Evolutionary conservation across 2,797 vertebrate species (phyloP).

Genomic region (Serranus cabrilla): DNA sequence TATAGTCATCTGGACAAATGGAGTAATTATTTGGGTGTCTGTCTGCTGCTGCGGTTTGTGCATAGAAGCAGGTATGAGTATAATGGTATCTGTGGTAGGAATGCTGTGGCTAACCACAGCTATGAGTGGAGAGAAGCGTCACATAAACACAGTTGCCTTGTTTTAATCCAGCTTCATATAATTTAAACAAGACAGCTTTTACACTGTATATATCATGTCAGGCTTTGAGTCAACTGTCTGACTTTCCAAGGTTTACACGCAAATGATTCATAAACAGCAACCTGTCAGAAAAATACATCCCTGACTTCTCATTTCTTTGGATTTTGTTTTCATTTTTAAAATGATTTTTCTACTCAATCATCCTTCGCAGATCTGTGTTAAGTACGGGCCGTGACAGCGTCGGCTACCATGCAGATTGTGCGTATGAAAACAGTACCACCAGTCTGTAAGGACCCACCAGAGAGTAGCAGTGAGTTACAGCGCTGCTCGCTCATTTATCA

Average conservation of each 20-base stretch:
- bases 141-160: constrained; percentile 72
- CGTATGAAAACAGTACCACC: constrained; percentile 47
- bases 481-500: constrained; percentile 74
- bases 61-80: constrained; percentile 74
- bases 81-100: constrained; percentile 70
- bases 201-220: constrained; percentile 56
- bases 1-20: constrained; percentile 66
- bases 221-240: constrained; percentile 45
- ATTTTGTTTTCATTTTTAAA: constrained; percentile 20
- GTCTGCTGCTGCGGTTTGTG: constrained; percentile 62
- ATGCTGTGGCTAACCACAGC: constrained; percentile 75
- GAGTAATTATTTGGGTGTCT: constrained; percentile 70
- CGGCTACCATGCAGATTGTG: constrained; percentile 30
- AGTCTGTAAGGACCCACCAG: constrained; percentile 52
- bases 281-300: constrained; percentile 20
- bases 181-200: constrained; percentile 64
- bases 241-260: constrained; percentile 31
- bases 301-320: background rate
- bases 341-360: constrained; percentile 20
- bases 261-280: constrained; percentile 28
- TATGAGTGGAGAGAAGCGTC: constrained; percentile 67
- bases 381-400: constrained; percentile 24
- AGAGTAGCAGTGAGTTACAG: constrained; percentile 62
- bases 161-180: constrained; percentile 64
- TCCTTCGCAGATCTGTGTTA: background rate